phyloP scores from a whole-genome alignment of 2,797 vertebrate species.

The Antennarius maculatus region DNA sequence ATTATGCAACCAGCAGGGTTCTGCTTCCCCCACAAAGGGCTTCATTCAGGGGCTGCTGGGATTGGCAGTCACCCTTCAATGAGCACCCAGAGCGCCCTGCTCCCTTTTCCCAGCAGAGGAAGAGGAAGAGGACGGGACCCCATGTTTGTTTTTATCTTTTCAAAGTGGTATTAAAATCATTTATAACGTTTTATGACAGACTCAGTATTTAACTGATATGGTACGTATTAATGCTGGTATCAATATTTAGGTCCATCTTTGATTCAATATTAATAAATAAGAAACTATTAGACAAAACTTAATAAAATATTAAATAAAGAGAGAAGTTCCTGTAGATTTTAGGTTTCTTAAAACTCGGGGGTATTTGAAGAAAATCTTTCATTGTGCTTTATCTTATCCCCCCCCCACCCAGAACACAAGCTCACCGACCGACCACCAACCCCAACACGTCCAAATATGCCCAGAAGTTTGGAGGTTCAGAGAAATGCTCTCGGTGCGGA shows the following conservation, averaged over 20 bases:
- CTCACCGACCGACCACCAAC: slow-evolving; percentile 89
- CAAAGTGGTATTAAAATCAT: neutral
- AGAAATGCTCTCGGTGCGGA: slow-evolving; percentile 92
- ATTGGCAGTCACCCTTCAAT: slow-evolving; percentile 49
- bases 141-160: slow-evolving; percentile 9
- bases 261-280: too few relatives aligned
- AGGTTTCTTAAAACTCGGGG: too few relatives aligned
- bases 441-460: slow-evolving; percentile 93
- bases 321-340: neutral
- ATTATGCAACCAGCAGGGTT: slow-evolving; percentile 67
- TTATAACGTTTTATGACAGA: neutral
- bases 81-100: slow-evolving; percentile 24
- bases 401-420: slow-evolving; percentile 73
- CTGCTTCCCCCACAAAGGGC: slow-evolving; percentile 67
- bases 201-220: slow-evolving; percentile 2
- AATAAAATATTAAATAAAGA: too few relatives aligned
- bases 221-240: too few relatives aligned
- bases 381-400: too few relatives aligned
- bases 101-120: slow-evolving; percentile 22
- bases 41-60: slow-evolving; percentile 70
- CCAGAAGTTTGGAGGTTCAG: slow-evolving; percentile 91
- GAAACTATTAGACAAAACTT: too few relatives aligned
- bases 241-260: too few relatives aligned
- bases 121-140: neutral
- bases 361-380: neutral